Conservation (phyloP, 2,113 vertebrate species). For the Microcebus lehilahytsara region DNA sequence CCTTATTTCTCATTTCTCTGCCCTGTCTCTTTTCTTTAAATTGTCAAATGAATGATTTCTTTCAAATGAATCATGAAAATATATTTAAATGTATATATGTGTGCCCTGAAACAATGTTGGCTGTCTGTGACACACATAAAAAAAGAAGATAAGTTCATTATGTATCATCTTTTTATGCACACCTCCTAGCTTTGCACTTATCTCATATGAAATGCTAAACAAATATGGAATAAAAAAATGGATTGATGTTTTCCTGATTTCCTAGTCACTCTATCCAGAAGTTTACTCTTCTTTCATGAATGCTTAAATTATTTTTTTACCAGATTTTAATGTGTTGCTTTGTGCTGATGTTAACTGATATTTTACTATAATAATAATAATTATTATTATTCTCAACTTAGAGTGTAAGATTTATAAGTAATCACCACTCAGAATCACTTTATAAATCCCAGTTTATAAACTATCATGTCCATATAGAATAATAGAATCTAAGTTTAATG, state of each 20-base stretch:
- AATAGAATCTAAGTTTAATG: not conserved
- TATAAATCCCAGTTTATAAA: not conserved
- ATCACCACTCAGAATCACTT: not conserved
- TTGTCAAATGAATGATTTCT: not conserved
- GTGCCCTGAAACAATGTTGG: not conserved
- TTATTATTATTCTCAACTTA: not conserved
- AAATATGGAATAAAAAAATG: not conserved
- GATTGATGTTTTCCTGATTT: not conserved
- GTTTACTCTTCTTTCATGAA: not conserved
- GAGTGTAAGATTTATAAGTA: not conserved
- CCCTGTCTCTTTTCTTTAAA: not conserved
- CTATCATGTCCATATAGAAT: not conserved
- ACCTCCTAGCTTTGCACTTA: not conserved
- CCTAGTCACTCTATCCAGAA: not conserved
- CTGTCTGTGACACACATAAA: not conserved
- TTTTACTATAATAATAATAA: not conserved
- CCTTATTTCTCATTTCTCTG: not conserved
- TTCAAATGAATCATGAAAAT: not conserved
- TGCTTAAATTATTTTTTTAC: not conserved
- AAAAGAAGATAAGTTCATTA: not conserved
- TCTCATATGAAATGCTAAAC: not conserved
- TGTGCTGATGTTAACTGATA: not conserved
- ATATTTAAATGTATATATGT: not conserved
- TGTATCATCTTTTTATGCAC: not conserved
- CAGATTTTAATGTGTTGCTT: not conserved